Base-by-base conservation (phyloP, 2,113 vertebrate genomes). In the Hiodon tergisus region DNA sequence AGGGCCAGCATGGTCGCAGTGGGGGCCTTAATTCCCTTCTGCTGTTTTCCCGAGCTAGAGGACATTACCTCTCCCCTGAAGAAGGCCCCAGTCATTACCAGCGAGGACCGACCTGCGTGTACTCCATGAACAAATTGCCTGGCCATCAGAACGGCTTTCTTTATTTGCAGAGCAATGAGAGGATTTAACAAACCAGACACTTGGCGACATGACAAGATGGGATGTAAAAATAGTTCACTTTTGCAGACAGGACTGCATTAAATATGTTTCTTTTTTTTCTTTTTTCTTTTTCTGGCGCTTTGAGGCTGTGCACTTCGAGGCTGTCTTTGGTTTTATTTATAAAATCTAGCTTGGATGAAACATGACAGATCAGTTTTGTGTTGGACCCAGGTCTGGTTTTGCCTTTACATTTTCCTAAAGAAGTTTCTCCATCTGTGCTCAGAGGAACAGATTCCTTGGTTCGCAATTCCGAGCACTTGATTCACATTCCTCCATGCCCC, bases 341-440 rank as follows among this genome's bases (percentile, higher is more conserved):
- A 6, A 48, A 54, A 2, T 5, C 8, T 46, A n/a, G 46, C 70
- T 16, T 50, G 47, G 53, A 71, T 48, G 31, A 31, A 50, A 59
- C 48, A 71, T 60, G 57, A 60, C 46, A 48, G 70, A 60, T 71
- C 70, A 4, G 31, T 71, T 71, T 58, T 48, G 46, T 60, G 13
- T 5, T 13, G 57, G 53, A 71, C 66, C 47, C 3, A 4, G 8
- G 14, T 4, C 11, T 57, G 55, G 55, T 57, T 57, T 11, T 57
- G 6, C 11, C 11, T 6, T 8, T 57, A 11, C 55, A 57, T 59
- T 59, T 9, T 59, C 14, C 58, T 59, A 14, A 11, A 8, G 58
- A 71, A 16, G 11, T 71, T 71, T 58, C 1, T 10, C 14, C 47
- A 13, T 58, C 10, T 69, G 11, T 8, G 5, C 6, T 55, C 3